These are phyloP conservation scores for Aspidiotus destructor DNA, from an alignment of 2,888 invertebrate genomes.

Conservation along the genomic window DNA sequence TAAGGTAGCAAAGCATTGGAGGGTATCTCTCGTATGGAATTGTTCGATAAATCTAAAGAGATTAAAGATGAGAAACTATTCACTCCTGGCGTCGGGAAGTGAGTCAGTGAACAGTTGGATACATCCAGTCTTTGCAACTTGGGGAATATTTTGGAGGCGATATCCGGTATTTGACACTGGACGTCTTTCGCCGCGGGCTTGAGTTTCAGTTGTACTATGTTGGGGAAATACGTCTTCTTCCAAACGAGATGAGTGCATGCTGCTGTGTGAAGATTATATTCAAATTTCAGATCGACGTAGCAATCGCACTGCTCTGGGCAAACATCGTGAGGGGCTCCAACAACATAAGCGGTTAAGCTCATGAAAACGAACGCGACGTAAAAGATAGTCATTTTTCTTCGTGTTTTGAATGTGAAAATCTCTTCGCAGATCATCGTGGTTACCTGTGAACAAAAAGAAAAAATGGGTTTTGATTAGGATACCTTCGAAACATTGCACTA, in stretches of 20 bases:
- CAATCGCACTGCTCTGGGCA: too few relatives aligned
- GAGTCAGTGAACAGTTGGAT: not conserved
- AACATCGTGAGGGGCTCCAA: too few relatives aligned
- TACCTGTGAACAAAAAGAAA: too few relatives aligned
- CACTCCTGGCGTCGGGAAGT: not conserved
- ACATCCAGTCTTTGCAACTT: not conserved
- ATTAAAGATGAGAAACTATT: not conserved
- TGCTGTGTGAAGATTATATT: too few relatives aligned
- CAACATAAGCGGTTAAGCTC: too few relatives aligned
- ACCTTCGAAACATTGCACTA: too few relatives aligned
- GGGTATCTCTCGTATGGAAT: not conserved
- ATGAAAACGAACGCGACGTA: too few relatives aligned
- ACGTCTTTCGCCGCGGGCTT: not conserved
- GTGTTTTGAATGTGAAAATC: slow-evolving; percentile 1
- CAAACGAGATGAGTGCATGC: not conserved
- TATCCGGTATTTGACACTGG: not conserved
- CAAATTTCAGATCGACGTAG: too few relatives aligned
- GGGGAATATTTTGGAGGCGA: not conserved
- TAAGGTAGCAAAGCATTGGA: not conserved
- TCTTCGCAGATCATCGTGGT: not conserved
- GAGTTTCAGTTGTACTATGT: not conserved
- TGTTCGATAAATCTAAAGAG: not conserved
- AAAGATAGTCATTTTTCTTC: not conserved
- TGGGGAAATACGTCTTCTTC: not conserved
- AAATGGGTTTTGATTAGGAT: too few relatives aligned